Evolutionary conservation across 2,797 vertebrate species (phyloP).

Genomic region (Apogon talboti): DNA sequence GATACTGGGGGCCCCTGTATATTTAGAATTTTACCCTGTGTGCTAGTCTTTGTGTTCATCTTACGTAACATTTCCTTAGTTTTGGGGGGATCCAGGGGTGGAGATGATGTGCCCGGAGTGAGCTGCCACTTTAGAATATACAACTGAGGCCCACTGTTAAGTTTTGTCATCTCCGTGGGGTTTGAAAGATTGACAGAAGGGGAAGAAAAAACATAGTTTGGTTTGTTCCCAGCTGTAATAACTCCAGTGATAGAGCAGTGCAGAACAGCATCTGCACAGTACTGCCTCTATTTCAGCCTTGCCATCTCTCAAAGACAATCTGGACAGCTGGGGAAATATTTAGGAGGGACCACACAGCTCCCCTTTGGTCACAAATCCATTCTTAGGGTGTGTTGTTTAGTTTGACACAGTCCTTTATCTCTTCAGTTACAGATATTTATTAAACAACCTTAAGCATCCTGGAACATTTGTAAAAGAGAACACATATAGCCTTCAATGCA

Average conservation of each 20-base stretch:
- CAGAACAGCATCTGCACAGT: constrained; percentile 45
- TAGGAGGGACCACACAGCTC: constrained; percentile 64
- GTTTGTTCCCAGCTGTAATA: constrained; percentile 68
- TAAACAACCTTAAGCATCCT: constrained; percentile 12
- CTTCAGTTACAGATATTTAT: constrained; percentile 37
- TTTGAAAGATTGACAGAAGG: constrained; percentile 56
- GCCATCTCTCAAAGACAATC: constrained; percentile 57
- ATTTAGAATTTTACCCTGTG: constrained; percentile 41
- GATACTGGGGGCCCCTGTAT: constrained; percentile 6
- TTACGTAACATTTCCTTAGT: constrained; percentile 45
- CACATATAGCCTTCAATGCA: neutral
- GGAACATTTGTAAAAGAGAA: constrained; percentile 4
- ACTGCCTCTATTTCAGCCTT: constrained; percentile 41
- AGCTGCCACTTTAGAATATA: constrained; percentile 38
- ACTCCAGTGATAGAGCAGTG: constrained; percentile 46
- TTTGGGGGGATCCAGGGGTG: constrained; percentile 17
- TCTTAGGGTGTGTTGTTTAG: neutral
- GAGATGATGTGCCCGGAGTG: constrained; percentile 26
- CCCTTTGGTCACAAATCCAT: constrained; percentile 23
- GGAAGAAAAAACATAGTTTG: constrained; percentile 48
- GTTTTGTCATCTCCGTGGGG: constrained; percentile 36
- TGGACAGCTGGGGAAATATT: constrained; percentile 67
- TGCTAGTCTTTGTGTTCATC: neutral
- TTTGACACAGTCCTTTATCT: constrained; percentile 21
- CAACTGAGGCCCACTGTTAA: constrained; percentile 41